These are phyloP conservation scores for Xiphorhynchus elegans DNA, from an alignment of 2,113 vertebrate species.

Conservation along the genomic window DNA sequence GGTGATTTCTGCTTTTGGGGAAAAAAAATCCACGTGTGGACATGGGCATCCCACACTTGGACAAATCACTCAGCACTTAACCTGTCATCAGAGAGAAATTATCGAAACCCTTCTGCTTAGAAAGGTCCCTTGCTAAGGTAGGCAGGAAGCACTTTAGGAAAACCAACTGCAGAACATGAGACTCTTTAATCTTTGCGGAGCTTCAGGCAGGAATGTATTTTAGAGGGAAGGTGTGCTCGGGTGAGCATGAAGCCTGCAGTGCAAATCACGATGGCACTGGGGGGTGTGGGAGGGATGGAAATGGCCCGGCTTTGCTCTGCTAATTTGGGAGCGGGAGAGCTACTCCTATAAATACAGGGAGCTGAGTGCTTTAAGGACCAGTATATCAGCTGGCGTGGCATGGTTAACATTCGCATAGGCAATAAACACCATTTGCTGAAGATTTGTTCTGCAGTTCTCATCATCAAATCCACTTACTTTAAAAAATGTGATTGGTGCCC, in stretches of 20 bases:
- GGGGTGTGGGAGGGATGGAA: constrained; percentile 45
- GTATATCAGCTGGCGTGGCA: background rate
- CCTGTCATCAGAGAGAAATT: background rate
- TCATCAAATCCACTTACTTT: constrained; percentile 59
- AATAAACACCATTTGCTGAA: constrained; percentile 57
- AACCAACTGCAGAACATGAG: background rate
- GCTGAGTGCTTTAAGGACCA: constrained; percentile 36
- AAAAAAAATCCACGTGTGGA: fast-evolving
- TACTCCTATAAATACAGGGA: constrained; percentile 23
- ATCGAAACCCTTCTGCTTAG: background rate
- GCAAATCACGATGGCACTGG: background rate
- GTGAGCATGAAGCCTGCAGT: background rate
- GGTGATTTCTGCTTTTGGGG: background rate
- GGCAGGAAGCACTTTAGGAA: background rate
- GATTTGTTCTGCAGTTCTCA: constrained; percentile 50
- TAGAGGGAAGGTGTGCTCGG: background rate
- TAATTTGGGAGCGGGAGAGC: background rate
- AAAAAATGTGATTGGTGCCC: constrained; percentile 48
- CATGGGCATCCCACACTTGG: fast-evolving
- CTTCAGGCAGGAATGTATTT: background rate
- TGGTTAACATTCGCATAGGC: background rate
- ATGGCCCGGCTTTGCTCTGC: constrained; percentile 21
- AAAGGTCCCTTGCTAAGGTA: background rate
- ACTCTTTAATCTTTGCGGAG: background rate
- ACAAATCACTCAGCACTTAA: background rate